Conservation (phyloP, 2,797 vertebrate species). For the Schizopygopsis malacanthus region DNA sequence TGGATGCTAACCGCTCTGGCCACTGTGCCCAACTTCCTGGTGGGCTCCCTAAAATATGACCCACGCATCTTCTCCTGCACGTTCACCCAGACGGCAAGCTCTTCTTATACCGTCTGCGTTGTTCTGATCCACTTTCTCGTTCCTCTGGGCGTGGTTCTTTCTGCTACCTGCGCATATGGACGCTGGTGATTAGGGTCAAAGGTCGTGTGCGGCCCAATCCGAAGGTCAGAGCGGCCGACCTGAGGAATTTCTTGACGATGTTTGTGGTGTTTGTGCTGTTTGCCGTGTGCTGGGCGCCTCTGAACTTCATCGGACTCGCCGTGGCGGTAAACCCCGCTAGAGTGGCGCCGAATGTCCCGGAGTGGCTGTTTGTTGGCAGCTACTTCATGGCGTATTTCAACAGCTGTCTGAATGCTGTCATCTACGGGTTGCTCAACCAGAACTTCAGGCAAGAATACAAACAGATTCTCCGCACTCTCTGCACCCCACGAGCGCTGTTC, state of each 20-base stretch:
- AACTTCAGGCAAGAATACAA: conserved; percentile 62
- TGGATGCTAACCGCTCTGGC: conserved; percentile 57
- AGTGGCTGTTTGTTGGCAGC: conserved; percentile 60
- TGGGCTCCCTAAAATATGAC: conserved; percentile 58
- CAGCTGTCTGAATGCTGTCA: conserved; percentile 60
- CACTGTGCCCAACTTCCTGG: conserved; percentile 58
- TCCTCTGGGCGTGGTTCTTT: conserved; percentile 79
- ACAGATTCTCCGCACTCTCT: conserved; percentile 53
- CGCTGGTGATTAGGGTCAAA: conserved; percentile 78
- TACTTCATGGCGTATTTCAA: conserved; percentile 63
- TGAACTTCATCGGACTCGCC: conserved; percentile 59
- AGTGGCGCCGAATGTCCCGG: conserved; percentile 49
- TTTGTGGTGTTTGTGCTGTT: conserved; percentile 63
- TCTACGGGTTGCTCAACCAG: conserved; percentile 60
- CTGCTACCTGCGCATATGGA: conserved; percentile 84
- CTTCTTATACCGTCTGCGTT: conserved; percentile 61
- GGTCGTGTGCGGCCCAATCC: conserved; percentile 51
- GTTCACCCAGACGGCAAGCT: conserved; percentile 59
- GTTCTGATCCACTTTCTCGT: conserved; percentile 81
- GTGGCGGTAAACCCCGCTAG: conserved; percentile 52
- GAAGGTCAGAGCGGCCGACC: conserved; percentile 31
- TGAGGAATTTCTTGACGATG: conserved; percentile 61
- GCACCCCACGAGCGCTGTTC: conserved; percentile 43
- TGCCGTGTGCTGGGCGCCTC: conserved; percentile 59
- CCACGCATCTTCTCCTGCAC: conserved; percentile 60